Base-by-base conservation (phyloP, 2,888 invertebrate species). In the Candidula unifasciata region DNA sequence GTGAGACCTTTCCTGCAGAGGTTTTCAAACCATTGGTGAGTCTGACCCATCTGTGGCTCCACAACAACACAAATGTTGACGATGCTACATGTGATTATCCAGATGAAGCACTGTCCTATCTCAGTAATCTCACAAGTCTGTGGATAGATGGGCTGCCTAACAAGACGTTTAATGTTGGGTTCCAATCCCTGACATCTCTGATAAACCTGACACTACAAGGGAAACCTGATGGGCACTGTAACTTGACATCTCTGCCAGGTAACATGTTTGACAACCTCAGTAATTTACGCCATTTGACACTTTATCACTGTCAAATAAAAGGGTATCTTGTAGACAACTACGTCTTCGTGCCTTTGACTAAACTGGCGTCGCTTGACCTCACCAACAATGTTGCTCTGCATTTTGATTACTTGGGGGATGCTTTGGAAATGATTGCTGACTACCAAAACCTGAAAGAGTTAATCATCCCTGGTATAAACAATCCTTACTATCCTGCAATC, bases 91-190 rank as follows among this genome's bases (percentile, higher is more conserved):
- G 78, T 68, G 60, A 66, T 37, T 87, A 87, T 44, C 87, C 87
- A 2, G 83, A 79, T 18, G 27, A 33, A n/a, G 81, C 81, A 3
- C 66, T 87, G 21, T 77, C 87, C 13, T 30, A 57, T 1, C 76
- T 87, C 10, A 3, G 16, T 18, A 78, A n/a, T n/a, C 74, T 87
- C 21, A 60, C 30, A 13, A 30, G 33, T 16, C 74, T 87, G 54
- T 44, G 30, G 18, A 68, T 87, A 16, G 87, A 87, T 57, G 87
- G 87, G 1, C 52, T 80, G n/a, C 52, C 80, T 2, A 71, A 80
- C 37, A 69, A 71, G 37, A 79, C n/a, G 18, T 78, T 87, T 24
- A 82, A 80, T 0, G 54, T 30, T 0, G 82, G 82, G 1, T 87
- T 87, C 54, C 10, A 8, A 2, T n/a, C 54, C 0, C 60, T 87